A percentile compares a stretch with the other conserved stretches of the same genome.
Conservation (phyloP, 1,140 invertebrate genomes). For the Drosophila aff. region DNA sequence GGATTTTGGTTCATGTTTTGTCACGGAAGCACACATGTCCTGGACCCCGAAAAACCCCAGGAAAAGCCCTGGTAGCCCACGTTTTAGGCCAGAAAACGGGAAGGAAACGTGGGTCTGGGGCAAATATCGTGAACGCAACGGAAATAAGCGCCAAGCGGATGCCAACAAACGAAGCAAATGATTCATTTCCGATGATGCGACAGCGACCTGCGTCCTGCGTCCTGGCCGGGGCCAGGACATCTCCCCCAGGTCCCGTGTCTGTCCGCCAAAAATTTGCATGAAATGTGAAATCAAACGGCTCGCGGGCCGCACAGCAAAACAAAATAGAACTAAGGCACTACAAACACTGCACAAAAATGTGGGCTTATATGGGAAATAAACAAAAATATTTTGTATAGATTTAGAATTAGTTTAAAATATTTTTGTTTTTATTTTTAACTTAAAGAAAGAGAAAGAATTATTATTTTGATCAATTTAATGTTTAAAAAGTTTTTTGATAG, state of each 20-base stretch:
- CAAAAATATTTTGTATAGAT: neutral
- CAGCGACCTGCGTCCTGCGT: conserved; percentile 51
- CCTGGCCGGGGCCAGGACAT: neutral
- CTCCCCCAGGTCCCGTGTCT: conserved; percentile 18
- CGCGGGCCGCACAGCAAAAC: conserved; percentile 27
- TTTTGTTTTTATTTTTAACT: too few relatives aligned
- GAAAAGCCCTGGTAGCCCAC: conserved; percentile 27
- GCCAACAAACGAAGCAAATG: conserved; percentile 85
- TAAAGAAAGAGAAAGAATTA: too few relatives aligned
- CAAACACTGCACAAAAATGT: conserved; percentile 5
- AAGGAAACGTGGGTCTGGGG: neutral
- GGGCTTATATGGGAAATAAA: too few relatives aligned
- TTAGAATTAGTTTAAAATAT: neutral
- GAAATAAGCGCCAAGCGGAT: conserved; percentile 84
- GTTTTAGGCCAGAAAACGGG: conserved; percentile 45
- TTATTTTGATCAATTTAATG: too few relatives aligned
- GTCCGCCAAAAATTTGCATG: conserved; percentile 77
- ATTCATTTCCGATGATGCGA: conserved; percentile 85
- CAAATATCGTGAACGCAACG: conserved; percentile 61
- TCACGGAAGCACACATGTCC: conserved; percentile 80
- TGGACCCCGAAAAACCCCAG: conserved; percentile 29
- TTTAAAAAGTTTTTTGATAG: too few relatives aligned
- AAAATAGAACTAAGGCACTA: conserved; percentile 29
- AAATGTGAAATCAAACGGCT: conserved; percentile 78
- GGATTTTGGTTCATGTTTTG: conserved; percentile 64